phyloP scores from a whole-genome alignment of 1,140 invertebrate species.

The Microvelia longipes region DNA sequence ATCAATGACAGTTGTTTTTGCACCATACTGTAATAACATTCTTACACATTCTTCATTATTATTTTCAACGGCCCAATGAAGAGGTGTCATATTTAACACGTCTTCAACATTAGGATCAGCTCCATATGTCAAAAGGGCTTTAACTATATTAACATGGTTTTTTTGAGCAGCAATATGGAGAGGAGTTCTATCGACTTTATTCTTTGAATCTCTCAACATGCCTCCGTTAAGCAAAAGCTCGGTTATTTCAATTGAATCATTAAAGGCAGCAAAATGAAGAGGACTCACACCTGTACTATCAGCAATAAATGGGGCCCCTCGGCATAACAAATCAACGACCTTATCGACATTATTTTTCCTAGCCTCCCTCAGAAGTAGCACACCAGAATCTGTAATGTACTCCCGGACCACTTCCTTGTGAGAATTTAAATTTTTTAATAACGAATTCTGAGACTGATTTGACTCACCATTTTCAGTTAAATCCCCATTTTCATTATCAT shows the following conservation, averaged over 20 bases:
- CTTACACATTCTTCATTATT: conserved; percentile 54
- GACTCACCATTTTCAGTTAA: too few relatives aligned
- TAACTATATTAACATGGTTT: conserved; percentile 61
- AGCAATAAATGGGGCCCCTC: neutral
- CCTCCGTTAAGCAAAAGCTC: conserved; percentile 68
- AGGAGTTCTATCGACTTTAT: conserved; percentile 83
- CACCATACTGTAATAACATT: conserved; percentile 53
- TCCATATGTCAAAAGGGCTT: conserved; percentile 56
- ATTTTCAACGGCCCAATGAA: conserved; percentile 86
- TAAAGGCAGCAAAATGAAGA: conserved; percentile 68
- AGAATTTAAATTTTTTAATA: neutral
- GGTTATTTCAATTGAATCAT: conserved; percentile 65
- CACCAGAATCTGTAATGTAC: neutral
- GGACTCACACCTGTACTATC: conserved; percentile 55
- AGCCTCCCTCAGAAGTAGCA: neutral
- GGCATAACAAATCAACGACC: neutral
- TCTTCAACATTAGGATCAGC: conserved; percentile 65
- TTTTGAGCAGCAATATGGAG: conserved; percentile 75
- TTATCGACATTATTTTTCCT: neutral
- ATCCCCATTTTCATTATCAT: too few relatives aligned
- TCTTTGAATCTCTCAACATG: conserved; percentile 66
- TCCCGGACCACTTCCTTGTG: neutral
- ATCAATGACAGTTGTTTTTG: conserved; percentile 46
- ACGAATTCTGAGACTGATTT: too few relatives aligned
- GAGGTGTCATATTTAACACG: conserved; percentile 81